Evolutionary conservation across 2,888 invertebrate genomes (phyloP).

Genomic region (Scrobipalpa costella): DNA sequence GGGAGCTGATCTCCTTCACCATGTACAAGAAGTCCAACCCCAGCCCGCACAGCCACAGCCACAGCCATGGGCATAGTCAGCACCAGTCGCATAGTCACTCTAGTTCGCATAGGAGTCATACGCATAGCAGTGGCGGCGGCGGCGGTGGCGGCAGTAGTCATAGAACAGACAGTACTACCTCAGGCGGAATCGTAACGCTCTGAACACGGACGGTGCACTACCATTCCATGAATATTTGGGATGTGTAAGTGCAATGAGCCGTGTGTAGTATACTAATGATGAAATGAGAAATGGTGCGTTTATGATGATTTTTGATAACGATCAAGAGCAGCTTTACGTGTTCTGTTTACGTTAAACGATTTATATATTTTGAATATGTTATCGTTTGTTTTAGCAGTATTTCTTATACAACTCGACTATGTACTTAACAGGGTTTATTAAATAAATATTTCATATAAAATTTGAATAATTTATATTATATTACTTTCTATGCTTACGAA

Average conservation of each 20-base stretch:
- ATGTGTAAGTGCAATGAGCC: neutral
- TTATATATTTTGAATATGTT: neutral
- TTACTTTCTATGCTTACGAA: conserved; percentile 29
- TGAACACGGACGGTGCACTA: conserved; percentile 38
- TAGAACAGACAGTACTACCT: neutral
- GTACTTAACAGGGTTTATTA: conserved; percentile 14
- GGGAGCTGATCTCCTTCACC: conserved; percentile 73
- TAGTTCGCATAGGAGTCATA: conserved; percentile 47
- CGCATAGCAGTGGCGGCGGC: conserved; percentile 45
- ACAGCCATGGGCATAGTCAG: conserved; percentile 44
- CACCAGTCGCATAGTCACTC: conserved; percentile 21
- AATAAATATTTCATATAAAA: conserved; percentile 31
- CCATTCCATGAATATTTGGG: neutral
- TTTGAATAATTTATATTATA: conserved; percentile 33
- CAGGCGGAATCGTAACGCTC: conserved; percentile 53
- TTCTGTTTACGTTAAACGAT: neutral
- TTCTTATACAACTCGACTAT: neutral
- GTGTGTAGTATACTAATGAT: neutral
- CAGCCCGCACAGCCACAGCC: conserved; percentile 51
- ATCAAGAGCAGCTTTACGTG: too few species aligned
- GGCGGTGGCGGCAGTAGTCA: neutral
- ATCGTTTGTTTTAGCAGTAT: conserved; percentile 6
- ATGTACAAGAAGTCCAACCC: conserved; percentile 71
- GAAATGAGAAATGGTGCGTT: neutral
- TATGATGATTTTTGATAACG: too few species aligned